phyloP scores from a whole-genome alignment of 2,113 vertebrate genomes.

The Elephantulus edwardii region DNA sequence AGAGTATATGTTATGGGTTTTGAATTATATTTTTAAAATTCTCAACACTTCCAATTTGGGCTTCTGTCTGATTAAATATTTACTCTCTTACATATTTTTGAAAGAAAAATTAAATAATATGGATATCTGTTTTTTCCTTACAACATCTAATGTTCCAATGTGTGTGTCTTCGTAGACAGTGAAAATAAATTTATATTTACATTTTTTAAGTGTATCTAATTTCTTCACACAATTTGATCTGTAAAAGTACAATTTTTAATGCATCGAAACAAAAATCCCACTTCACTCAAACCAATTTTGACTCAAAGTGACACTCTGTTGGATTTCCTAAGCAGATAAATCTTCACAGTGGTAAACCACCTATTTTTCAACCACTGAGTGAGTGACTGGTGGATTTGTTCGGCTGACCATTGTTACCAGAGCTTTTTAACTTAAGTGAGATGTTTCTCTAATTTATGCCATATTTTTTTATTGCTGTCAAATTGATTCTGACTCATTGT shows the following conservation, averaged over 20 bases:
- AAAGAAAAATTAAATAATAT: too few species aligned
- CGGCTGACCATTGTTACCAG: too few species aligned
- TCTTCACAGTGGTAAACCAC: too few species aligned
- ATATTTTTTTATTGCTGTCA: too few species aligned
- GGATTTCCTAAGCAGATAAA: too few species aligned
- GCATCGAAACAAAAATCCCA: too few species aligned
- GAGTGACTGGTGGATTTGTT: too few species aligned
- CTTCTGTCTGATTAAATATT: not conserved
- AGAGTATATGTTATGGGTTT: too few species aligned
- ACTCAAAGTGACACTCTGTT: too few species aligned
- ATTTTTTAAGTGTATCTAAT: not conserved
- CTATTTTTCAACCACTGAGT: too few species aligned
- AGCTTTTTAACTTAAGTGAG: not conserved
- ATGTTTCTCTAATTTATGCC: not conserved
- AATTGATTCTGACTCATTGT: too few species aligned
- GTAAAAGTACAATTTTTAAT: not conserved
- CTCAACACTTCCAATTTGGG: not conserved
- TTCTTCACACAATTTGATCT: not conserved
- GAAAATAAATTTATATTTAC: not conserved
- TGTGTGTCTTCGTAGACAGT: not conserved
- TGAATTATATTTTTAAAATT: not conserved
- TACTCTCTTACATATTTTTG: not conserved
- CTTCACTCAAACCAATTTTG: too few species aligned
- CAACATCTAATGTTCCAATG: fast-evolving
- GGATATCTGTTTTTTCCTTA: not conserved